These are phyloP conservation scores for Drosophila gunungcola DNA, from an alignment of 1,140 invertebrate genomes.

Conservation along the genomic window DNA sequence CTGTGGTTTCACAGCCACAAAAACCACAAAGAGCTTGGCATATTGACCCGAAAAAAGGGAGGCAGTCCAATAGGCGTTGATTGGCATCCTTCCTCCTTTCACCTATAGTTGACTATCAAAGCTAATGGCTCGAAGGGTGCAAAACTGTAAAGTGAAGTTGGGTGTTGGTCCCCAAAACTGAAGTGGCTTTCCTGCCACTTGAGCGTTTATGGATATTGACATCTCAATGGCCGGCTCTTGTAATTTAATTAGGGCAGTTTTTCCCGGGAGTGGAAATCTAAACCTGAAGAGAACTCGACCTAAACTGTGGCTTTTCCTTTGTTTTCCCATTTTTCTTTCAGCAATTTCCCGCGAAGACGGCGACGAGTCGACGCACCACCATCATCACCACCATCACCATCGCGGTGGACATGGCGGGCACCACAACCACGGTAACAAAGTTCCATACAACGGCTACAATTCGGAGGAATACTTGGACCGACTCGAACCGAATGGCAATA, in stretches of 20 bases:
- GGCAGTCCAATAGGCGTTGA: conserved; percentile 39
- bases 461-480: conserved; percentile 95
- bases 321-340: conserved; percentile 82
- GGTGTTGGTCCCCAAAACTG: background rate
- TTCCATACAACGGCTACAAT: conserved; percentile 93
- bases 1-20: conserved; percentile 43
- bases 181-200: conserved; percentile 33
- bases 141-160: conserved; percentile 29
- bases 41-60: conserved; percentile 41
- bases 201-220: conserved; percentile 44
- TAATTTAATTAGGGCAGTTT: conserved; percentile 35
- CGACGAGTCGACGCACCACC: conserved; percentile 86
- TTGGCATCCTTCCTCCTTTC: conserved; percentile 27
- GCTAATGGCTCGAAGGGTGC: conserved; percentile 15
- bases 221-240: conserved; percentile 25
- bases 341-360: conserved; percentile 92
- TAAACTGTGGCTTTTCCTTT: conserved; percentile 32
- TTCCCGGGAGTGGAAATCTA: background rate
- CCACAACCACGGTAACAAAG: conserved; percentile 86
- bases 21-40: conserved; percentile 47
- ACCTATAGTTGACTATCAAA: conserved; percentile 19
- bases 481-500: conserved; percentile 94
- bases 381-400: conserved; percentile 80
- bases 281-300: conserved; percentile 13
- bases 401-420: conserved; percentile 79